phyloP scores from a whole-genome alignment of 2,888 invertebrate species.

The Napeogenes inachia region DNA sequence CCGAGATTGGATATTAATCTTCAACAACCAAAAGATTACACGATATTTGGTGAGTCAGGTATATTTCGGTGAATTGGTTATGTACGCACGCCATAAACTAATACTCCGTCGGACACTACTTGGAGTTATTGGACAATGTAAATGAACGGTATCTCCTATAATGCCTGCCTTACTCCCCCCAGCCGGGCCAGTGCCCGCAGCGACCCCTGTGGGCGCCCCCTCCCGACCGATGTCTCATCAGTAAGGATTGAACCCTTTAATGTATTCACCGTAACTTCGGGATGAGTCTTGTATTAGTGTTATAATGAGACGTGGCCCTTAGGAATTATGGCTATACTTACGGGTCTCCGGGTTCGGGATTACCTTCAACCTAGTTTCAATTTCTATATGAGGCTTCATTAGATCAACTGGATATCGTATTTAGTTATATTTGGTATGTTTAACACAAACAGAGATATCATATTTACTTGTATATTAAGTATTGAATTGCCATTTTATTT shows the following conservation, averaged over 20 bases:
- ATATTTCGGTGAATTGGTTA: constrained; percentile 18
- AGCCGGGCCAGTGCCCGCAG: constrained; percentile 63
- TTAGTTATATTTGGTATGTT: constrained; percentile 17
- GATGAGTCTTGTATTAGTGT: constrained; percentile 78
- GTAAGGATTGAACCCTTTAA: constrained; percentile 78
- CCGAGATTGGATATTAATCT: neutral
- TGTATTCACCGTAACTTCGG: constrained; percentile 77
- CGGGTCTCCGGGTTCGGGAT: constrained; percentile 62
- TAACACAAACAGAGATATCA: constrained; percentile 5
- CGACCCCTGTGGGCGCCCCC: constrained; percentile 55
- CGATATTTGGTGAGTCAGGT: neutral
- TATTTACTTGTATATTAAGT: too few species aligned
- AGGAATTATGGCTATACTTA: constrained; percentile 76
- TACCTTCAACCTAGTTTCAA: constrained; percentile 72
- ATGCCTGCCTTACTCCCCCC: constrained; percentile 74
- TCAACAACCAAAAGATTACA: constrained; percentile 14
- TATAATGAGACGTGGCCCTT: constrained; percentile 77
- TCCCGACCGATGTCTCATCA: constrained; percentile 73
- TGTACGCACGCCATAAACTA: constrained; percentile 66
- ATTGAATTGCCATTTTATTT: constrained; percentile 7
- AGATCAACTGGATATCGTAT: constrained; percentile 35
- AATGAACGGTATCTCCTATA: constrained; percentile 78
- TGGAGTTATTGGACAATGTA: constrained; percentile 79
- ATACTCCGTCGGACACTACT: constrained; percentile 77
- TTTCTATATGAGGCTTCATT: constrained; percentile 63